Evolutionary conservation across 2,797 vertebrate species (phyloP), one percentile per base, ranked within the genome.

Genomic region (Cygnus olor): DNA sequence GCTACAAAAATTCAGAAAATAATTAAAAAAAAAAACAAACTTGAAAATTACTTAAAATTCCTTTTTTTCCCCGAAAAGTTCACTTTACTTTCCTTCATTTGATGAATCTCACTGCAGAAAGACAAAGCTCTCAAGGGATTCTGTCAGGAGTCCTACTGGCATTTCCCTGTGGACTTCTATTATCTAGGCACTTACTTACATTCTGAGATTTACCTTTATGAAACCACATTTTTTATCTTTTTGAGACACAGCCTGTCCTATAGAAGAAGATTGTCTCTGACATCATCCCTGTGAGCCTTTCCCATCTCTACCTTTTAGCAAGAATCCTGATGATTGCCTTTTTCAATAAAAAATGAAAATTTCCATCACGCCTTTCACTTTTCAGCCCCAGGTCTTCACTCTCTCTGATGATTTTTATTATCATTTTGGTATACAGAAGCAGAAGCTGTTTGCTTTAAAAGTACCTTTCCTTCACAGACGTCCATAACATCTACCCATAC

Each of bases 391-490:
- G 34, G 3, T 5, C 21, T 92, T 27, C 9, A 20, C n/a, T 77
- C 25, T 7, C 19, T 56, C 13, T 54, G 61, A 22, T 47, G 40
- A n/a, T 2, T 71, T 85, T 42, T 38, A 4, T 8, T 76, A 57
- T 51, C 22, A 49, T 6, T 54, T 71, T 44, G 24, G 18, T 34
- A 40, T 14, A 25, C 8, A 88, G 2, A 22, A 72, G 18, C 20
- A 64, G 30, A 56, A 79, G 34, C 8, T 38, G 36, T 0, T 9
- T 74, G 34, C 16, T 88, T 47, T 58, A 25, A 38, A 74, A 83
- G 34, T 87, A 98, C 98, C 97, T 98, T 97, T 88, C 97, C 98
- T 95, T 97, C 95, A 2, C 98, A 98, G 87, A 93, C 90, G 71
- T 98, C 97, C 72, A 32, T 68, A 44, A 98, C 95, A 0, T 98